Percentiles rank a stretch among this genome's conserved stretches.
Conservation (phyloP, 1,140 invertebrate species). For the Cyphomyrmex costatus region DNA sequence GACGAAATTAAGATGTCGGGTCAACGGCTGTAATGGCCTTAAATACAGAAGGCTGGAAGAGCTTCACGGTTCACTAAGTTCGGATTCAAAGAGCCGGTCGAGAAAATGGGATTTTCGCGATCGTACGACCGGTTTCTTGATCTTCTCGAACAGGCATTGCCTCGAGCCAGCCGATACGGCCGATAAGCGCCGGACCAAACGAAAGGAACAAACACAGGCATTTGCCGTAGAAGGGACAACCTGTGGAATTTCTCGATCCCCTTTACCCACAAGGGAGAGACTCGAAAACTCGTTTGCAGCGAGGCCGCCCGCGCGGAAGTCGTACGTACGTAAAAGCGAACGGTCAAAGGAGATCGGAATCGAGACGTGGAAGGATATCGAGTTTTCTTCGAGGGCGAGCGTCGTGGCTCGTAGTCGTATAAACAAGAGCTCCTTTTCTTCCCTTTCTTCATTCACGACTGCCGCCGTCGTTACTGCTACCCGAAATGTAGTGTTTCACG, state of each 20-base stretch:
- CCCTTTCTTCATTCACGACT: constrained; percentile 25
- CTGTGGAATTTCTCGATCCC: constrained; percentile 77
- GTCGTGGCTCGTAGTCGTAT: constrained; percentile 48
- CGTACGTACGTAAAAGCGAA: constrained; percentile 63
- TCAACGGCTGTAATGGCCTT: constrained; percentile 35
- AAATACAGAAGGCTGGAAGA: constrained; percentile 44
- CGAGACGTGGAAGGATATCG: constrained; percentile 35
- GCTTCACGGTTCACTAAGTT: constrained; percentile 48
- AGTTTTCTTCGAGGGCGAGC: constrained; percentile 46
- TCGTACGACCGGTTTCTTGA: constrained; percentile 58
- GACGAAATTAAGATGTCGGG: constrained; percentile 45
- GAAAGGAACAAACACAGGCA: constrained; percentile 54
- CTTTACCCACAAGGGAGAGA: constrained; percentile 57
- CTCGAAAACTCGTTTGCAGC: constrained; percentile 75
- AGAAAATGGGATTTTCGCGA: constrained; percentile 59
- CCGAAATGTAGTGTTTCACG: constrained; percentile 68
- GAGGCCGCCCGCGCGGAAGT: constrained; percentile 66
- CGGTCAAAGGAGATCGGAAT: constrained; percentile 63
- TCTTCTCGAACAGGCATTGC: constrained; percentile 53
- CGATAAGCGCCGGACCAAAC: constrained; percentile 50
- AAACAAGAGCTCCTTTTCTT: constrained; percentile 56
- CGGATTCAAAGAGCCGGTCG: constrained; percentile 46
- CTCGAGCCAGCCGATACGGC: constrained; percentile 43
- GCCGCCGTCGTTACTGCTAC: constrained; percentile 18
- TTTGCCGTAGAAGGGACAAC: constrained; percentile 62